Conservation (phyloP, 1,140 invertebrate species). For the Diabrotica undecimpunctata region DNA sequence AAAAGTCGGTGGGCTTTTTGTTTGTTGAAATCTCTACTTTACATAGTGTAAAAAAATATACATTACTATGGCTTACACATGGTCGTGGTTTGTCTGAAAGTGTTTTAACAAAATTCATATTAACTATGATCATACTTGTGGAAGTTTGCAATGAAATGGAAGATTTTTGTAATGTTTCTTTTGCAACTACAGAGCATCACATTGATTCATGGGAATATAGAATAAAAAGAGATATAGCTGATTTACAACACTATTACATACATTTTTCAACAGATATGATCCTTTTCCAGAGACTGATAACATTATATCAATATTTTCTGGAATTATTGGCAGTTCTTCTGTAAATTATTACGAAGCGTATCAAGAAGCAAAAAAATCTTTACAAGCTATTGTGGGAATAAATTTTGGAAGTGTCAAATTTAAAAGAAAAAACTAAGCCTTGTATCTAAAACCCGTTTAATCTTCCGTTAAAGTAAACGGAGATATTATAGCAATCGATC, state of each 20-base stretch:
- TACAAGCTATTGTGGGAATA: not conserved
- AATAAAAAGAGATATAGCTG: conserved; percentile 15
- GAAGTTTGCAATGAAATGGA: conserved; percentile 19
- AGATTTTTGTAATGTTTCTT: conserved; percentile 19
- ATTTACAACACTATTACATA: not conserved
- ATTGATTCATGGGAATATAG: conserved; percentile 15
- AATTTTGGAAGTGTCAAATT: conserved; percentile 12
- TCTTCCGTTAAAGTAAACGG: too few species aligned
- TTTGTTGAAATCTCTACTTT: too few species aligned
- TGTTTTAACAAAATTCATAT: too few species aligned
- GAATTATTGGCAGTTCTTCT: conserved; percentile 12
- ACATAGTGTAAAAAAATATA: too few species aligned
- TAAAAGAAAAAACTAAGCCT: conserved; percentile 6
- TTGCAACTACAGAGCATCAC: conserved; percentile 15
- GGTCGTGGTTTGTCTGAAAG: too few species aligned
- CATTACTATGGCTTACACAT: too few species aligned
- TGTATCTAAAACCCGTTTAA: conserved; percentile 16
- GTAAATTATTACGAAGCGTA: conserved; percentile 14
- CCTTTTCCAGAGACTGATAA: conserved; percentile 17
- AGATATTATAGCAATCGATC: too few species aligned
- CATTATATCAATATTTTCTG: conserved; percentile 18
- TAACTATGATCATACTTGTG: too few species aligned
- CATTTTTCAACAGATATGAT: conserved; percentile 18
- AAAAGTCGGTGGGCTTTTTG: too few species aligned
- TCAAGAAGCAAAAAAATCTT: conserved; percentile 15